These are phyloP conservation scores for Limnephilus marmoratus DNA, from an alignment of 2,888 invertebrate genomes.

Conservation along the genomic window DNA sequence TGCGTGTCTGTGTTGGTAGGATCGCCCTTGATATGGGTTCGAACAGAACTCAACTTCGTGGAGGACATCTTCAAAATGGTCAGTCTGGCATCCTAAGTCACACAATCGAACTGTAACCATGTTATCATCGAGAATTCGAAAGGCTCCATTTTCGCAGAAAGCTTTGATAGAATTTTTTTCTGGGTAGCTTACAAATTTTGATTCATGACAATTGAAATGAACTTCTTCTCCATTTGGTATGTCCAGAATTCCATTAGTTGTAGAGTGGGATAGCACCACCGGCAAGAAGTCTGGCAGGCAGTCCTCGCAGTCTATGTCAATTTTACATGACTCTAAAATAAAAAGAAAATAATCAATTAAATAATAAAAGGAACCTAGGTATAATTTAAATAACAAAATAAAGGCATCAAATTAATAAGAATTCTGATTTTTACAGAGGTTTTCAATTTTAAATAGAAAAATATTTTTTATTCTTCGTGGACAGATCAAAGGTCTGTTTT, in stretches of 20 bases:
- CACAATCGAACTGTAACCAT: constrained; percentile 69
- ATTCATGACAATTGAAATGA: constrained; percentile 71
- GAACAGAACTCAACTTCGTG: constrained; percentile 73
- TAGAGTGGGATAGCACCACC: constrained; percentile 72
- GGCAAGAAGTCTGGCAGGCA: constrained; percentile 76
- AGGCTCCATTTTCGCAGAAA: constrained; percentile 71
- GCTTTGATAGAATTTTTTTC: constrained; percentile 68
- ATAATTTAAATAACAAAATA: background rate
- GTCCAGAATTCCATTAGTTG: constrained; percentile 68
- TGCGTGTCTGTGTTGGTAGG: constrained; percentile 70
- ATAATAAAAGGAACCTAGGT: background rate
- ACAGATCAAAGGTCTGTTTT: background rate
- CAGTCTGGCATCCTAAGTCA: constrained; percentile 75
- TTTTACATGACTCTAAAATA: constrained; percentile 69
- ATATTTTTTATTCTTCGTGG: background rate
- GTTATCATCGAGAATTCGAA: constrained; percentile 69
- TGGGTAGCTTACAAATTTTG: constrained; percentile 72
- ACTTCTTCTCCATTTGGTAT: constrained; percentile 70
- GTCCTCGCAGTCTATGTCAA: constrained; percentile 73
- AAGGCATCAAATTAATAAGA: background rate
- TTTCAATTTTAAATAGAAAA: background rate
- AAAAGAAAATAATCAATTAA: background rate
- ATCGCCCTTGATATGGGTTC: constrained; percentile 72
- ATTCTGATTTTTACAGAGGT: background rate
- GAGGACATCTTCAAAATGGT: constrained; percentile 73